Evolutionary conservation across 2,113 vertebrate genomes (phyloP).

Genomic region (Sarotherodon lohbergeri): DNA sequence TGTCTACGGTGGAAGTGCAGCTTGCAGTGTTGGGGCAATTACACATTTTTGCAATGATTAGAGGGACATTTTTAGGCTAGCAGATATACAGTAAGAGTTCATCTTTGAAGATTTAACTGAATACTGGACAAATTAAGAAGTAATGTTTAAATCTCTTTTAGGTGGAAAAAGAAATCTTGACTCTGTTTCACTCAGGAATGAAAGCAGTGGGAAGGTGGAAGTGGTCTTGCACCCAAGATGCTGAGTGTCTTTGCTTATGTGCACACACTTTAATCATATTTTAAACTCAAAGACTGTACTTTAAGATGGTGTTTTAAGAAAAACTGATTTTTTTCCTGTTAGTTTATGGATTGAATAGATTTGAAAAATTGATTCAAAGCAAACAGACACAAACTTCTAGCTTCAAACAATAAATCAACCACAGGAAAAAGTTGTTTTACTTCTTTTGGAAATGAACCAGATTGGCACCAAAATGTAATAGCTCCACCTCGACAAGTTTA

Average conservation of each 20-base stretch:
- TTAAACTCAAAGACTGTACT: conserved; percentile 21
- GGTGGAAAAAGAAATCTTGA: conserved; percentile 42
- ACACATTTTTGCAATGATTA: conserved; percentile 63
- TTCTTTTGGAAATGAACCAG: neutral
- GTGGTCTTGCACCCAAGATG: conserved; percentile 26
- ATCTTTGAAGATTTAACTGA: conserved; percentile 75
- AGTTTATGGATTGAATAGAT: neutral
- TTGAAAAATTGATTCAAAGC: neutral
- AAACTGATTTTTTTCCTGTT: neutral
- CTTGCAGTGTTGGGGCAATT: conserved; percentile 59
- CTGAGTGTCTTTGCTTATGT: conserved; percentile 6
- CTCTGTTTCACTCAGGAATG: conserved; percentile 27
- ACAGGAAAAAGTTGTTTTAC: neutral
- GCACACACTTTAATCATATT: conserved; percentile 16
- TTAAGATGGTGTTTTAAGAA: neutral
- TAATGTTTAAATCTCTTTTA: conserved; percentile 71
- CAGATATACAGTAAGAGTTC: conserved; percentile 68
- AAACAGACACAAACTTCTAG: neutral
- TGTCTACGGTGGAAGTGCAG: conserved; percentile 32
- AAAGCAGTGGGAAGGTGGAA: conserved; percentile 34
- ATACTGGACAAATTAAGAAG: conserved; percentile 69
- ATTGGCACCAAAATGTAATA: neutral
- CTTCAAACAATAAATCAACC: neutral
- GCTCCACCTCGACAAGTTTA: neutral
- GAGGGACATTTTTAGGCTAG: conserved; percentile 60